Evolutionary conservation across 2,888 invertebrate species (phyloP), one percentile per base, ranked within the genome.

Genomic region (Polydrusus tereticollis): DNA sequence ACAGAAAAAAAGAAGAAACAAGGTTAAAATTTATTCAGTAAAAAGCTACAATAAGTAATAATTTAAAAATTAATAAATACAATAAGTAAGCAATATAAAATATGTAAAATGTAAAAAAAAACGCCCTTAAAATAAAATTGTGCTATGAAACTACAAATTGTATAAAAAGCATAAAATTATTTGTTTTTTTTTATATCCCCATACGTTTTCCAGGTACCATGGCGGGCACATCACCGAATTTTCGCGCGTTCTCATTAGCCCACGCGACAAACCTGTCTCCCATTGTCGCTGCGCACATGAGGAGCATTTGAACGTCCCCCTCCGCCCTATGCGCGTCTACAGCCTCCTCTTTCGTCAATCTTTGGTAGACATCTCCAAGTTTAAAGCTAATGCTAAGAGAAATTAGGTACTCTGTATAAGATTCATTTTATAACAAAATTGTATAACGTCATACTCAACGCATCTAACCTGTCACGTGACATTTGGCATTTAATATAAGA

Each of bases 291-390:
- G 90, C 89, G 80, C 92, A 90, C 75, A 89, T 86, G 10, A 92
- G 80, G 59, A 94, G 84, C 86, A 89, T 89, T 1, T 88, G 75
- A 33, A 91, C 91, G 83, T 94, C 94, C 0, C 83, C 87, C 83
- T 93, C 93, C 1, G 94, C 93, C 75, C 87, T 87, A 81, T 94
- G 94, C 0, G 88, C 85, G 78, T 86, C 82, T n/a, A 78, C 52
- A 0, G 88, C 85, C 12, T 86, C 60, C 3, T 79, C 65, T 84
- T 85, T 85, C 50, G 90, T 85, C 20, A 91, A 82, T 58, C 89
- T 87, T 74, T 87, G 83, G 80, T 89, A 92, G 36, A 93, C 80
- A 68, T 86, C 87, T 0, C 73, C 72, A 38, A 93, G 83, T 77
- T 86, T 88, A 80, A 89, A 92, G 74, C 87, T 83, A 52, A 76